Conservation (phyloP, 2,797 vertebrate species). For the Moxostoma hubbsi region DNA sequence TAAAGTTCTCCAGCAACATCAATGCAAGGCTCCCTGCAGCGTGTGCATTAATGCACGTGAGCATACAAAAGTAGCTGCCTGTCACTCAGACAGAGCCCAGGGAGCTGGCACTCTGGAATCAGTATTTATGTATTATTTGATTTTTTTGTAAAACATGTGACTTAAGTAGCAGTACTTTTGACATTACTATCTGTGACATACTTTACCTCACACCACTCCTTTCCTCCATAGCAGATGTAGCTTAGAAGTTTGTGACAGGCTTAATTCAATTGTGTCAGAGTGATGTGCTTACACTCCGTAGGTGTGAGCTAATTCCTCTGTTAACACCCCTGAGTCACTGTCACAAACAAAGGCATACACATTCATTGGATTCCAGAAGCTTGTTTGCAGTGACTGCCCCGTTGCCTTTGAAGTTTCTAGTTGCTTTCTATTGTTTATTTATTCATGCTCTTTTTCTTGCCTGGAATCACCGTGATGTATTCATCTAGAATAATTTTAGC, state of each 20-base stretch:
- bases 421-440: conserved; percentile 77
- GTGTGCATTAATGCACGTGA: too few relatives aligned
- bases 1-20: too few relatives aligned
- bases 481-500: conserved; percentile 75
- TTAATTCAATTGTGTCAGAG: conserved; percentile 76
- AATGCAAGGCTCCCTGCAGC: too few relatives aligned
- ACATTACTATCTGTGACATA: too few relatives aligned
- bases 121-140: too few relatives aligned
- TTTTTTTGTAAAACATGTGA: too few relatives aligned
- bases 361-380: conserved; percentile 73
- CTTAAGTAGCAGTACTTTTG: too few relatives aligned
- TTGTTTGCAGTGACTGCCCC: conserved; percentile 75
- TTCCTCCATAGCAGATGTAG: too few relatives aligned
- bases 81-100: too few relatives aligned
- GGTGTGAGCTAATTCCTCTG: conserved; percentile 79
- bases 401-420: conserved; percentile 78
- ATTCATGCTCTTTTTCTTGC: conserved; percentile 73
- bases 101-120: too few relatives aligned
- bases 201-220: too few relatives aligned
- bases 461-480: conserved; percentile 73
- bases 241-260: conserved; percentile 61
- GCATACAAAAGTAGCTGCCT: too few relatives aligned
- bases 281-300: conserved; percentile 73
- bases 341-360: conserved; percentile 73
- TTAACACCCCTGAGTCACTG: conserved; percentile 80